Evolutionary conservation across 2,113 vertebrate species (phyloP), one percentile per base, ranked within the genome.

Genomic region (Psophia crepitans): DNA sequence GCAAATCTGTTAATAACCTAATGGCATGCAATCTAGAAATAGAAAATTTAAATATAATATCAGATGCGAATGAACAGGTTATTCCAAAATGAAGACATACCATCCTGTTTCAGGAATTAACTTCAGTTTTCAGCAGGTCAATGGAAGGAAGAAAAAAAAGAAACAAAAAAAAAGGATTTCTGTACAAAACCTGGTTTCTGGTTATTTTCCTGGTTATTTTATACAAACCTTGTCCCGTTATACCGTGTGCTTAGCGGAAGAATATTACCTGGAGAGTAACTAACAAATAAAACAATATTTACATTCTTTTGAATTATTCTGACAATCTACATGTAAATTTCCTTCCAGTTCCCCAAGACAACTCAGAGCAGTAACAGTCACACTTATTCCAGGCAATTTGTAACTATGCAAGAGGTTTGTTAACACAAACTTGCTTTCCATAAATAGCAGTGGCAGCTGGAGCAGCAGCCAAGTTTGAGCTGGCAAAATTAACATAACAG

Each of bases 381-480:
- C 71, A 78, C 71, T 60, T 90, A 93, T 92, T 75, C 57, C 53
- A 82, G 75, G 83, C 84, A 94, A 88, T 95, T 94, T 94, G 68
- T 92, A 87, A 68, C 6, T 4, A 80, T 0, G 1, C 0, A 0
- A 96, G 81, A 90, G 28, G 24, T 93, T 88, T 94, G 95, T 96
- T 95, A 96, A 70, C 64, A 80, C 33, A 91, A 88, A 84, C 71
- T 86, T 87, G 33, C 76, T 84, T 86, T 94, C 90, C 58, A 94
- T 88, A 94, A 97, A 96, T 90, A 96, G 33, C 8, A 1, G 61
- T 65, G 71, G 57, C 90, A 96, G 53, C 63, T 82, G 84, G 49
- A 92, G 64, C 35, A 81, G 71, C 79, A 96, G 86, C 88, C 81
- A 96, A 81, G 35, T 71, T 84, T 1, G 8, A 71, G 35, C 51